Percentiles rank a stretch among this genome's conserved stretches.
phyloP scores from a whole-genome alignment of 1,140 invertebrate species.

The Drosophila elegans region DNA sequence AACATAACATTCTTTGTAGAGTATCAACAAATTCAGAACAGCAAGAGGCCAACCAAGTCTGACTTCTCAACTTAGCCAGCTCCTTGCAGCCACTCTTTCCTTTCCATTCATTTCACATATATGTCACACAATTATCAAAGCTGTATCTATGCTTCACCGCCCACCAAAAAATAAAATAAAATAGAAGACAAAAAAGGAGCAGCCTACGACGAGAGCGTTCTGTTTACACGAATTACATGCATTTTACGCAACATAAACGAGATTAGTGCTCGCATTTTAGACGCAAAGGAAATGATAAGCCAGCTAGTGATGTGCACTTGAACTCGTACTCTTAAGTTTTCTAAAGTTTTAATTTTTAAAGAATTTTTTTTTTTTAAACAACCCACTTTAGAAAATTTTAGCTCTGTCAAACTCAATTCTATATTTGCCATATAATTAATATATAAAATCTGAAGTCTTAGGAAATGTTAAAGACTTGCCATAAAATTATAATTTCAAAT shows the following conservation, averaged over 20 bases:
- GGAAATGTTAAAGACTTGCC: no score
- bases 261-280: constrained; percentile 74
- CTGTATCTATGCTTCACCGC: constrained; percentile 71
- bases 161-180: background rate
- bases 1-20: background rate
- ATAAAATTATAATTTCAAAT: no score
- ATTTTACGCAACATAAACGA: constrained; percentile 82
- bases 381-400: no score
- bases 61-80: constrained; percentile 20
- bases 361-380: no score
- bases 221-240: constrained; percentile 81
- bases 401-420: no score
- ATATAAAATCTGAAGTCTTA: no score
- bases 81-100: constrained; percentile 17
- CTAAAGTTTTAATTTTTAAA: no score
- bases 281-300: constrained; percentile 28
- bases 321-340: no score
- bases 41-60: background rate
- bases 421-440: no score
- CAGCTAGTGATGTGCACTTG: background rate
- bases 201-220: constrained; percentile 31
- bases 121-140: constrained; percentile 78
- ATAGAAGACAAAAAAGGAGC: constrained; percentile 16
- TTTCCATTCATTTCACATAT: constrained; percentile 58
- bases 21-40: background rate